phyloP scores from a whole-genome alignment of 2,888 invertebrate genomes.

The Ornithoptera priamus region DNA sequence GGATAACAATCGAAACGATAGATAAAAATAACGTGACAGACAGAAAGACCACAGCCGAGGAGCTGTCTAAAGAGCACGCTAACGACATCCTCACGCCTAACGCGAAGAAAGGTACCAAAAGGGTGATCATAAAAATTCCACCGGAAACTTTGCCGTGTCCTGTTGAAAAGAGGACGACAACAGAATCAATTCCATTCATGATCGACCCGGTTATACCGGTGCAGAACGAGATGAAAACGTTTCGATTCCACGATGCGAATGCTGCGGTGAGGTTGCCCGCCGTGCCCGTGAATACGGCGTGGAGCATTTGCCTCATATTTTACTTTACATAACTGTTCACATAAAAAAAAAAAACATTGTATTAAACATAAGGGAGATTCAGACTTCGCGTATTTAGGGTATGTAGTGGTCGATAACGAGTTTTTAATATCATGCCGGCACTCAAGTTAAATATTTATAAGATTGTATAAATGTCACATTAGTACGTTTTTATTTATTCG shows the following conservation, averaged over 20 bases:
- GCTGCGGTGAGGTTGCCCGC: slow-evolving; percentile 39
- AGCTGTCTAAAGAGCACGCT: slow-evolving; percentile 22
- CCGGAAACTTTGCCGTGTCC: slow-evolving; percentile 70
- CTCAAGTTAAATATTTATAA: slow-evolving; percentile 14
- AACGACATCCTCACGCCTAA: slow-evolving; percentile 27
- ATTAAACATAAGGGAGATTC: slow-evolving; percentile 29
- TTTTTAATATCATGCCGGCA: not conserved
- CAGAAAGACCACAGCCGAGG: slow-evolving; percentile 35
- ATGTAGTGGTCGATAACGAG: not conserved
- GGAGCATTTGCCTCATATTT: slow-evolving; percentile 59
- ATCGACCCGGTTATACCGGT: slow-evolving; percentile 69
- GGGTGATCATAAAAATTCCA: slow-evolving; percentile 64
- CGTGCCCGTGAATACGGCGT: slow-evolving; percentile 46
- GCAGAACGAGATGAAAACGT: slow-evolving; percentile 75
- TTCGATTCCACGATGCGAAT: slow-evolving; percentile 64
- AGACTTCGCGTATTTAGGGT: slow-evolving; percentile 21
- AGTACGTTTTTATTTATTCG: not conserved
- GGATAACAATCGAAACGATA: slow-evolving; percentile 60
- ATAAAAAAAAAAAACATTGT: not conserved
- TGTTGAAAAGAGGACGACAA: slow-evolving; percentile 59
- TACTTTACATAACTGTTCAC: slow-evolving; percentile 58
- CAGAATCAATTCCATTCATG: slow-evolving; percentile 58
- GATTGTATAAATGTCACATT: slow-evolving; percentile 6
- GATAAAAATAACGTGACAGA: slow-evolving; percentile 62
- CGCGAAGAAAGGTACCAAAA: slow-evolving; percentile 59